A percentile compares a stretch with the other conserved stretches of the same genome.
phyloP scores from a whole-genome alignment of 2,113 vertebrate species.

The Candoia aspera region DNA sequence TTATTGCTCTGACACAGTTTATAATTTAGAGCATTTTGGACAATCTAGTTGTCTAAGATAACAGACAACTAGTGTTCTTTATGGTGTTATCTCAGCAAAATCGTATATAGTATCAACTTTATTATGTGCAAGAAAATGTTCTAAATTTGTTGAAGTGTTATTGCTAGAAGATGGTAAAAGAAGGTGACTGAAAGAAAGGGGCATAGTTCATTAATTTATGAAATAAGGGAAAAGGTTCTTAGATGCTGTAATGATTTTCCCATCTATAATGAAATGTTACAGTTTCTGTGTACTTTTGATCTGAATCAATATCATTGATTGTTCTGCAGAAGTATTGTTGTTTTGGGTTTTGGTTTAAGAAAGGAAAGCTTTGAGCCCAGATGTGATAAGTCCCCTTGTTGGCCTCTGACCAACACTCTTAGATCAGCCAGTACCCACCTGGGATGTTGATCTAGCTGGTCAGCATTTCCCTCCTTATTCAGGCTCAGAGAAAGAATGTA shows the following conservation, averaged over 20 bases:
- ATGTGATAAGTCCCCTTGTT: constrained; percentile 8
- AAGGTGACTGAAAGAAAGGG: background rate
- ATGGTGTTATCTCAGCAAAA: background rate
- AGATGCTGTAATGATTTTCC: background rate
- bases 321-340: background rate
- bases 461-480: constrained; percentile 19
- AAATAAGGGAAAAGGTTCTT: background rate
- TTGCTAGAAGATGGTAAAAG: background rate
- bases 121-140: background rate
- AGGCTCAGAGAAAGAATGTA: constrained; percentile 20
- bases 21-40: background rate
- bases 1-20: too few relatives aligned
- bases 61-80: too few relatives aligned
- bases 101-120: background rate
- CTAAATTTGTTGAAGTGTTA: background rate
- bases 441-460: constrained; percentile 5
- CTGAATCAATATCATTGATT: background rate
- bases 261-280: background rate
- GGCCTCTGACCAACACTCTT: constrained; percentile 7
- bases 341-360: constrained; percentile 9
- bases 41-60: background rate
- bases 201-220: background rate
- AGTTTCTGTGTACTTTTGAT: background rate
- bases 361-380: constrained; percentile 23
- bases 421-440: background rate